Conservation (phyloP, 2,113 vertebrate genomes). For the Lontra canadensis region DNA sequence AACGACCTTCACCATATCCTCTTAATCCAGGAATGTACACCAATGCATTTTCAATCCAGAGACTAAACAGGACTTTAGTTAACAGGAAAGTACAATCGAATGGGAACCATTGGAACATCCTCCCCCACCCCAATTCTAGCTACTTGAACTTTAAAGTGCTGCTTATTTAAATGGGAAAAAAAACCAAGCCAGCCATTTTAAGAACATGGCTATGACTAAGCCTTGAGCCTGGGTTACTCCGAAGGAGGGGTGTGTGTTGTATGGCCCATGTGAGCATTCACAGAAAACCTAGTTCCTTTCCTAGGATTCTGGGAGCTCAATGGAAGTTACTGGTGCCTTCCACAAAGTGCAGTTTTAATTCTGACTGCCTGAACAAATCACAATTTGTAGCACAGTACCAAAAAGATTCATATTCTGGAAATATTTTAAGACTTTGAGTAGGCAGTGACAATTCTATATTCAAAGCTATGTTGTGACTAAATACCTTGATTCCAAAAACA, state of each 20-base stretch:
- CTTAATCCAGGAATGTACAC: not conserved
- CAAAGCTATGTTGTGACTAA: conserved; percentile 76
- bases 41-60: not conserved
- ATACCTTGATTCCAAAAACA: conserved; percentile 69
- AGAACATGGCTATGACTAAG: not conserved
- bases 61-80: not conserved
- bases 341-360: conserved; percentile 72
- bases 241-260: not conserved
- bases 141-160: not conserved
- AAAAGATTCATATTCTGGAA: conserved; percentile 74
- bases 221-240: not conserved
- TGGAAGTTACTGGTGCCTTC: conserved; percentile 59
- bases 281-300: conserved; percentile 52
- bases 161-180: conserved; percentile 15
- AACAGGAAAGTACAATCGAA: not conserved
- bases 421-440: conserved; percentile 82
- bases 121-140: not conserved
- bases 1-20: not conserved
- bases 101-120: not conserved
- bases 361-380: conserved; percentile 64
- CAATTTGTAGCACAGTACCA: conserved; percentile 71
- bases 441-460: conserved; percentile 81
- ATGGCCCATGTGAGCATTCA: not conserved
- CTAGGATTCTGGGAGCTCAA: not conserved
- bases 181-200: conserved; percentile 1